phyloP scores from a whole-genome alignment of 1,140 invertebrate genomes.

The Drosophila ohnishii region DNA sequence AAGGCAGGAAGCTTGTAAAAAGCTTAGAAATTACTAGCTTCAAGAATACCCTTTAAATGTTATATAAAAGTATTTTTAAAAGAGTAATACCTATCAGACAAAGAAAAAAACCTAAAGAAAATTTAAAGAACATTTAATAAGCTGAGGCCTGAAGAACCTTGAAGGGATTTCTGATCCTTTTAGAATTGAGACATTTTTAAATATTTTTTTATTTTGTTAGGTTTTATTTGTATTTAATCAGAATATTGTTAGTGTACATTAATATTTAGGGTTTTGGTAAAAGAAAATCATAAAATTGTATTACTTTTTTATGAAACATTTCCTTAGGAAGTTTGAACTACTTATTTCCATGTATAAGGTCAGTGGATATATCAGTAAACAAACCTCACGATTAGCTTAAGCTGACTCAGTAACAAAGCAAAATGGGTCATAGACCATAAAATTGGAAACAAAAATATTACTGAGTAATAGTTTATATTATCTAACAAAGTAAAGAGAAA shows the following conservation, averaged over 20 bases:
- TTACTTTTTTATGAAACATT: too few species aligned
- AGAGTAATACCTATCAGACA: neutral
- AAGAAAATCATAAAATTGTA: too few species aligned
- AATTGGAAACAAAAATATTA: neutral
- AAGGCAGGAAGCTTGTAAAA: slow-evolving; percentile 24
- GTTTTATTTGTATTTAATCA: neutral
- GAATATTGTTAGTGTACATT: too few species aligned
- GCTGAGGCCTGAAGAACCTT: too few species aligned
- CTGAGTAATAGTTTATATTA: neutral
- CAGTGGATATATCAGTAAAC: neutral
- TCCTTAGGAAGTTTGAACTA: neutral
- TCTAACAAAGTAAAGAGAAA: neutral
- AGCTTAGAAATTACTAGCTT: neutral
- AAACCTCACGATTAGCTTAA: neutral
- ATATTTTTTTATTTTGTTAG: neutral
- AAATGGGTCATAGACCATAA: neutral
- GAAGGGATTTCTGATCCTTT: neutral
- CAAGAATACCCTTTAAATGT: slow-evolving; percentile 1
- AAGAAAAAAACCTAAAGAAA: neutral
- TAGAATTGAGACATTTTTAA: neutral
- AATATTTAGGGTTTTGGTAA: too few species aligned
- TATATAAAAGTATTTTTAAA: neutral
- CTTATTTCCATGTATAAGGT: neutral
- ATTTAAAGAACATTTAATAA: neutral
- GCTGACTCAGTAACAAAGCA: neutral